Evolutionary conservation across 2,113 vertebrate genomes (phyloP), one percentile per base, ranked within the genome.

Genomic region (Psilopsiagon aurifrons): DNA sequence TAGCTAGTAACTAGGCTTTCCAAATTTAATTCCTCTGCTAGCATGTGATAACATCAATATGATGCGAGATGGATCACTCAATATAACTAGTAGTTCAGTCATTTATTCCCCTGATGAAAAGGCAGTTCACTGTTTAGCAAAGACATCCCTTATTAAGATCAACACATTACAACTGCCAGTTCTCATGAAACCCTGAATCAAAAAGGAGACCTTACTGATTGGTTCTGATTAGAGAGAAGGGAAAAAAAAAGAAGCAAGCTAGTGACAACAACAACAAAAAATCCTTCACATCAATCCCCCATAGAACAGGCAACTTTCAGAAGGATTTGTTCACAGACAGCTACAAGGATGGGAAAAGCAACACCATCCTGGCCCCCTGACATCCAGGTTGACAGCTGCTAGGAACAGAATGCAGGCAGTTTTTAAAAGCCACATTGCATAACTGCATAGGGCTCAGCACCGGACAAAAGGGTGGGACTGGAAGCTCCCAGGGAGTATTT

Each of bases 391-490:
- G 73, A 57, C 81, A 66, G 39, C 81, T 91, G 60, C 83, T 76
- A 74, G 52, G 62, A 71, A 6, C 3, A 7, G 75, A 35, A 6
- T 5, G 59, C 85, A 76, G 83, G 68, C 49, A 66, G 70, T 54
- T 91, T 91, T 39, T 80, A 90, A 35, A 74, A 84, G 76, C 54
- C 3, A 3, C 22, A 22, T 87, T 97, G 95, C 93, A 60, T 55
- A 97, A 98, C 55, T 22, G 54, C 11, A 4, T 6, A 75, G 90
- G 74, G 92, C 80, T 88, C 89, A 84, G 79, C 84, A 54, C 83
- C 6, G 57, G 84, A 94, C 92, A 86, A 51, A 94, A 96, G 92
- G 94, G 96, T 96, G 93, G 93, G 94, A 93, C 86, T 80, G 71
- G 57, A 67, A 83, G 92, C 86, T 93, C 88, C 54, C 54, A 86